Percentiles rank a stretch among this genome's conserved stretches.
Evolutionary conservation across 2,113 vertebrate species (phyloP).

Genomic region (Varanus komodoensis): DNA sequence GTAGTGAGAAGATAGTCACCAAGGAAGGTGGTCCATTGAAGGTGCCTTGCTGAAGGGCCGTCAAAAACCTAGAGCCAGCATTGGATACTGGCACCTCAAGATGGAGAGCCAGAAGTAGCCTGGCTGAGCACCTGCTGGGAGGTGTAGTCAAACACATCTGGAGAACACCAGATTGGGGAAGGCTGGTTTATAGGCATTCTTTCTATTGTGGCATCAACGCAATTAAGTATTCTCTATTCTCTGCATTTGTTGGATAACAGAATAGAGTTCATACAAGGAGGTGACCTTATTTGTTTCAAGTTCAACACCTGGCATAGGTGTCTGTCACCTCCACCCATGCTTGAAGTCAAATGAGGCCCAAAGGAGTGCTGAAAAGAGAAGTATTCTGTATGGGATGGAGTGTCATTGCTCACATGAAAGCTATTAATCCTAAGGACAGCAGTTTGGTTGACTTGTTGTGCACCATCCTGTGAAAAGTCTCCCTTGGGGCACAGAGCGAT

Average conservation of each 20-base stretch:
- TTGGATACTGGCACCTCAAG: neutral
- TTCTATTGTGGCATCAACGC: neutral
- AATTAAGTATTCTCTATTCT: neutral
- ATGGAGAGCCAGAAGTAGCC: neutral
- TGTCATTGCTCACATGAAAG: slow-evolving; percentile 26
- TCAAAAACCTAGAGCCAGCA: too few species aligned
- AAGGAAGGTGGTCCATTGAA: too few species aligned
- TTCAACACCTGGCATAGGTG: neutral
- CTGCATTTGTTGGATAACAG: neutral
- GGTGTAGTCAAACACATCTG: too few species aligned
- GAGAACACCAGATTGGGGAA: too few species aligned
- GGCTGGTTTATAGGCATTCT: neutral
- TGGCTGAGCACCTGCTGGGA: neutral
- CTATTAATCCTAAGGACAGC: slow-evolving; percentile 36
- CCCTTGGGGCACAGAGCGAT: slow-evolving; percentile 33
- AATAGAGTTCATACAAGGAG: neutral
- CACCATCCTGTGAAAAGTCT: slow-evolving; percentile 41
- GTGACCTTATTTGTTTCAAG: neutral
- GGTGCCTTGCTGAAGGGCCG: too few species aligned
- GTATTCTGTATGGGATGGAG: neutral
- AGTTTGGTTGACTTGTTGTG: neutral
- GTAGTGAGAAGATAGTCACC: too few species aligned
- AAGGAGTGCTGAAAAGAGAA: slow-evolving; percentile 18
- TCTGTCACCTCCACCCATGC: neutral
- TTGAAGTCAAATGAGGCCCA: slow-evolving; percentile 19